These are phyloP conservation scores for Nebria ingens DNA, from an alignment of 1,140 invertebrate genomes.

Conservation along the genomic window DNA sequence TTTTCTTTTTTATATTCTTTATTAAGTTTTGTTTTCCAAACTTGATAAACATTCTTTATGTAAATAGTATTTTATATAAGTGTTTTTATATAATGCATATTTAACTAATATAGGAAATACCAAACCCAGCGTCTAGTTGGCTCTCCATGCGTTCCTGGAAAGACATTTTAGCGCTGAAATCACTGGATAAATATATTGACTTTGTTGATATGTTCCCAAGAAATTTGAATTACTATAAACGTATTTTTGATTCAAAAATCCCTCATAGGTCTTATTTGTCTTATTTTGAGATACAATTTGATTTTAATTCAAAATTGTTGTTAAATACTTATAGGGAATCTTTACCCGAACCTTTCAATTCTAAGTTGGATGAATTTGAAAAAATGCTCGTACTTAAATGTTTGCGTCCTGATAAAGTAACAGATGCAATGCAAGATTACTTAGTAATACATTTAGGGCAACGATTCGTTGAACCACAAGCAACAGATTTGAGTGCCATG, in stretches of 20 bases:
- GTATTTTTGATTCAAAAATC: constrained; percentile 41
- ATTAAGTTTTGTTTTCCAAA: no score
- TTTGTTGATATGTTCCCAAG: constrained; percentile 39
- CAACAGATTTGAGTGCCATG: constrained; percentile 49
- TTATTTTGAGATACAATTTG: background rate
- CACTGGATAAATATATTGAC: constrained; percentile 38
- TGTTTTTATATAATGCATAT: constrained; percentile 4
- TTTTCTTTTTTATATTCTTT: no score
- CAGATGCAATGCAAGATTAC: constrained; percentile 57
- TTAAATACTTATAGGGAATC: constrained; percentile 30
- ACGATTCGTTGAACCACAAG: constrained; percentile 55
- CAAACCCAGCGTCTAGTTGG: constrained; percentile 50
- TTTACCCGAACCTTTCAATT: constrained; percentile 47
- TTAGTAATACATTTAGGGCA: constrained; percentile 46
- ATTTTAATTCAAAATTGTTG: background rate
- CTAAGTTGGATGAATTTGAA: constrained; percentile 49
- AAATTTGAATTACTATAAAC: constrained; percentile 41
- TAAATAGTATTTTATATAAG: constrained; percentile 6
- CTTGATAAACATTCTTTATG: no score
- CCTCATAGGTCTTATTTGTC: constrained; percentile 38
- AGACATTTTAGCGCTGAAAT: constrained; percentile 45
- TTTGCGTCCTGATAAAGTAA: constrained; percentile 61
- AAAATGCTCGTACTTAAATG: constrained; percentile 60
- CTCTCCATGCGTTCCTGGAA: constrained; percentile 48
- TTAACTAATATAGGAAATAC: constrained; percentile 31